These are phyloP conservation scores for Danaus chrysippus DNA, from an alignment of 2,888 invertebrate genomes.

Conservation along the genomic window DNA sequence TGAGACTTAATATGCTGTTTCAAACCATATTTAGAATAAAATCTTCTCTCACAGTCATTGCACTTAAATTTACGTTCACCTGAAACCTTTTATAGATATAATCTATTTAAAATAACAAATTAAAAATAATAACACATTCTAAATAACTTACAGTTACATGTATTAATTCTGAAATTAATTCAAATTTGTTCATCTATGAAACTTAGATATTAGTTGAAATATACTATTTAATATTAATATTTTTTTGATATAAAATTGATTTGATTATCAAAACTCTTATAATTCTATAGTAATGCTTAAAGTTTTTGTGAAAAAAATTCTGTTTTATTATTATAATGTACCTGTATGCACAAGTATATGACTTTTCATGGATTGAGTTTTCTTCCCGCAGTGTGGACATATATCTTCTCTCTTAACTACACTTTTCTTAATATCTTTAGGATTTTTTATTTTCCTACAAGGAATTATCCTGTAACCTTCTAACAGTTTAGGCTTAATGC, in stretches of 20 bases:
- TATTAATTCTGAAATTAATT: no score
- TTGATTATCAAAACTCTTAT: no score
- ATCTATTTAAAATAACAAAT: conserved; percentile 3
- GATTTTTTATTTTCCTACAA: conserved; percentile 36
- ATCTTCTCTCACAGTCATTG: conserved; percentile 46
- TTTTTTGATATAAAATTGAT: no score
- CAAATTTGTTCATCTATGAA: no score
- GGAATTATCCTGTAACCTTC: conserved; percentile 29
- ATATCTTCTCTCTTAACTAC: conserved; percentile 33
- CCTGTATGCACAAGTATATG: conserved; percentile 50
- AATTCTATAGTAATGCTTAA: no score
- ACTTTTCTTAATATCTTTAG: conserved; percentile 20
- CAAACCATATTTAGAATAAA: conserved; percentile 32
- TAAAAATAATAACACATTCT: conserved; percentile 9
- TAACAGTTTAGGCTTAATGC: conserved; percentile 47
- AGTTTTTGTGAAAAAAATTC: no score
- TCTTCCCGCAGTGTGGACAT: conserved; percentile 57
- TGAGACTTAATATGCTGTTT: conserved; percentile 37
- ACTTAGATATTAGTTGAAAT: no score
- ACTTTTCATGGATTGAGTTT: conserved; percentile 37
- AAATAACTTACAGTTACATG: background rate
- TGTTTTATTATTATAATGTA: conserved; percentile 28
- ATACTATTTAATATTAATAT: no score
- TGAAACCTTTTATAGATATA: conserved; percentile 34
- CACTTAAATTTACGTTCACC: conserved; percentile 50